These are phyloP conservation scores for Trochalopteron elliotii DNA, from an alignment of 2,113 vertebrate genomes.

Conservation along the genomic window DNA sequence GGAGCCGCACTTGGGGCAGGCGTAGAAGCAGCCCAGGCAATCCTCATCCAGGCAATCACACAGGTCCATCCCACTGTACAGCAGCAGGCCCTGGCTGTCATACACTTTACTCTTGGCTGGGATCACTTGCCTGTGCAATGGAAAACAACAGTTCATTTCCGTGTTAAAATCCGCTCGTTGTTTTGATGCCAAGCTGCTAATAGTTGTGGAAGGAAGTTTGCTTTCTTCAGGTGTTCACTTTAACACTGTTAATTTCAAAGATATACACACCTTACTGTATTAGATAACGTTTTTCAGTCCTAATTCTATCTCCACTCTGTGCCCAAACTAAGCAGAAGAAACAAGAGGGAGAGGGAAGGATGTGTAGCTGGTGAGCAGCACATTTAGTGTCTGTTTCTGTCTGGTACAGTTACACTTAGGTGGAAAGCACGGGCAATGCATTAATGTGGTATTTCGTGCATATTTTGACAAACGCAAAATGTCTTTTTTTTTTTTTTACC, in stretches of 20 bases:
- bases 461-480: neutral
- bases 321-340: neutral
- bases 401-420: neutral
- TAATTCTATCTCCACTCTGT: neutral
- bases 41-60: constrained; percentile 95
- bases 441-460: neutral
- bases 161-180: rapidly evolving
- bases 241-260: neutral
- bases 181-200: neutral
- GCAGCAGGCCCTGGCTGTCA: constrained; percentile 87
- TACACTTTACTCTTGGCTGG: constrained; percentile 91
- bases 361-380: neutral
- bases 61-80: constrained; percentile 88
- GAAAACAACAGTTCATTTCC: neutral
- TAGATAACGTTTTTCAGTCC: neutral
- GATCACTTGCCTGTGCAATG: constrained; percentile 76
- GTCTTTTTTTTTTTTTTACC: neutral
- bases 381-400: neutral
- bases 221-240: neutral
- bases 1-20: constrained; percentile 88
- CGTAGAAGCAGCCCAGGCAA: constrained; percentile 95
- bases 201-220: neutral
- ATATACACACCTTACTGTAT: rapidly evolving
- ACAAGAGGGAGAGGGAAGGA: neutral
- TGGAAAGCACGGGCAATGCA: neutral